A percentile compares a stretch with the other conserved stretches of the same genome.
These are phyloP conservation scores for Aricia artaxerxes DNA, from an alignment of 2,888 invertebrate genomes.

Conservation along the genomic window DNA sequence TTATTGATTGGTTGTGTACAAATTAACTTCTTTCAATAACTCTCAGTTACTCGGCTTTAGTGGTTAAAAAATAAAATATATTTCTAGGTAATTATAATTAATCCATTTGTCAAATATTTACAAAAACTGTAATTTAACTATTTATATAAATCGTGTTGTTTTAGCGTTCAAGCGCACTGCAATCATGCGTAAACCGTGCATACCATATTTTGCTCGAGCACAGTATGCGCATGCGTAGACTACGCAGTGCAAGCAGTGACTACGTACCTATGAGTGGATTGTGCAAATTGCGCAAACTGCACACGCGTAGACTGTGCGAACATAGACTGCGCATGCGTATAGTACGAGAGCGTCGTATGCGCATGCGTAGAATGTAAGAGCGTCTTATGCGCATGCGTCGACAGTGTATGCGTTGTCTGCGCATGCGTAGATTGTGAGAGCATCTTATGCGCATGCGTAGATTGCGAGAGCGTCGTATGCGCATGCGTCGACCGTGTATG, in stretches of 20 bases:
- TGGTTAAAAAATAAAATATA: background rate
- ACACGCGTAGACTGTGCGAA: background rate
- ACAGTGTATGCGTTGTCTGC: background rate
- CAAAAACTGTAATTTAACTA: background rate
- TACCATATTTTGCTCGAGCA: background rate
- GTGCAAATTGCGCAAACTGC: background rate
- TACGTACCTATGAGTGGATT: background rate
- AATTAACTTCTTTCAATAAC: background rate
- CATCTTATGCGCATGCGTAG: background rate
- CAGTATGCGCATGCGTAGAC: background rate
- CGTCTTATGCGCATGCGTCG: background rate
- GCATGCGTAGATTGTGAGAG: background rate
- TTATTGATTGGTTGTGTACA: background rate
- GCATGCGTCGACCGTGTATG: background rate
- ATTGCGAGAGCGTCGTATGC: too few species aligned
- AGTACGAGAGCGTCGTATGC: background rate
- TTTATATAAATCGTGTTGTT: background rate
- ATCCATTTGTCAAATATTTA: slow-evolving; percentile 8
- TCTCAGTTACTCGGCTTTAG: background rate
- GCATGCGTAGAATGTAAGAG: background rate
- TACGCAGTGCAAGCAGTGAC: background rate
- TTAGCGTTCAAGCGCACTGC: background rate
- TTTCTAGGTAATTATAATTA: background rate
- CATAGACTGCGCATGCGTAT: background rate
- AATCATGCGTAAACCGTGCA: background rate